phyloP scores from a whole-genome alignment of 2,888 invertebrate species.

The Rugalucina vietnamica region DNA sequence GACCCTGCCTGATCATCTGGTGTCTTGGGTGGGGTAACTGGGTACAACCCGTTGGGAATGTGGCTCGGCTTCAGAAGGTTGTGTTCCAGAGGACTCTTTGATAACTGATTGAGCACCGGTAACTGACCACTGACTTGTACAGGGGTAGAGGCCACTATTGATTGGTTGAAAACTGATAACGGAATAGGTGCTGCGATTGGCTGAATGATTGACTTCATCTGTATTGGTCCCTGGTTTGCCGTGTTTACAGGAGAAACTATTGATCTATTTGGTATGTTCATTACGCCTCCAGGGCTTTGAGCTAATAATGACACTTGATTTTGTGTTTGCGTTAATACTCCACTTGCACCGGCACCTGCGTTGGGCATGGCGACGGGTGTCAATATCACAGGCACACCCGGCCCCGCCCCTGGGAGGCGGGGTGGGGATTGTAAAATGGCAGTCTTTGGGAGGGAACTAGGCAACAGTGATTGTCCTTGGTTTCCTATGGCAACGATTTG shows the following conservation, averaged over 20 bases:
- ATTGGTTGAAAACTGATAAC: conserved; percentile 9
- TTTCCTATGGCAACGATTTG: conserved; percentile 52
- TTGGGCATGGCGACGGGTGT: conserved; percentile 39
- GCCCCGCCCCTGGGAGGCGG: neutral
- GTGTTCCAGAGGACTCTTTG: neutral
- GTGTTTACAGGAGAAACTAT: neutral
- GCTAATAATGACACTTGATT: conserved; percentile 7
- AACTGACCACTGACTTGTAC: neutral
- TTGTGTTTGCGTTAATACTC: neutral
- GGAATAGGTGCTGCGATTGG: neutral
- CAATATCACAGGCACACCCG: conserved; percentile 49
- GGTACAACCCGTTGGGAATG: conserved; percentile 75
- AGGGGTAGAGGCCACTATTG: neutral
- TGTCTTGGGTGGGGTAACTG: conserved; percentile 80
- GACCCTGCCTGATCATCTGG: conserved; percentile 64
- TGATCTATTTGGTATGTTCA: neutral
- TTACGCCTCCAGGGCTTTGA: neutral
- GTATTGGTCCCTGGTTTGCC: too few species aligned
- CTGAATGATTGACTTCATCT: too few species aligned
- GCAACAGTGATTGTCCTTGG: conserved; percentile 39
- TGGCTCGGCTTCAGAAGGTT: neutral
- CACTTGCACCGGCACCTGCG: neutral
- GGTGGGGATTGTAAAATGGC: conserved; percentile 35
- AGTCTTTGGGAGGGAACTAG: conserved; percentile 25
- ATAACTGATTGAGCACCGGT: neutral